phyloP scores from a whole-genome alignment of 1,140 invertebrate genomes.

The Potamilus streckersoni region DNA sequence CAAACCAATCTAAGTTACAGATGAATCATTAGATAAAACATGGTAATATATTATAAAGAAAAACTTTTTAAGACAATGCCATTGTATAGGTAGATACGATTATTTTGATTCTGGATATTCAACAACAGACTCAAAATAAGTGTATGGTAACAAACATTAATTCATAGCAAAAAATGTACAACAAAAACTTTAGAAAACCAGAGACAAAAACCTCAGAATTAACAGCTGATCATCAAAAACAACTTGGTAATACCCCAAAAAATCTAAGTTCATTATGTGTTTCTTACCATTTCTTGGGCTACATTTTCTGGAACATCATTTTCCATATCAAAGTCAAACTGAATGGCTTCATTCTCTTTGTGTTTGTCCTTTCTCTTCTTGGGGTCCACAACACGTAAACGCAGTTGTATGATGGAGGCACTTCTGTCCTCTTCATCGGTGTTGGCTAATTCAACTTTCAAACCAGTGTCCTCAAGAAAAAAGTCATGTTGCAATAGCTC shows the following conservation, averaged over 20 bases:
- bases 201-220: background rate
- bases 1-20: too few species aligned
- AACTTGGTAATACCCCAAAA: background rate
- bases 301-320: constrained; percentile 95
- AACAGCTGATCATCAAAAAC: background rate
- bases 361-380: constrained; percentile 96
- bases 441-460: constrained; percentile 92
- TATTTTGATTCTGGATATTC: too few species aligned
- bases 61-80: too few species aligned
- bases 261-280: background rate
- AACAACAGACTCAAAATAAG: too few species aligned
- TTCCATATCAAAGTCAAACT: constrained; percentile 97
- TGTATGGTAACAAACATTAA: too few species aligned
- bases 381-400: constrained; percentile 94
- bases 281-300: constrained; percentile 89
- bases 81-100: too few species aligned
- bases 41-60: too few species aligned
- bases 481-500: constrained; percentile 96
- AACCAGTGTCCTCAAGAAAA: constrained; percentile 95
- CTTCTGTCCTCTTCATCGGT: constrained; percentile 71
- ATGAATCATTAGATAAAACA: too few species aligned
- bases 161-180: too few species aligned
- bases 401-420: constrained; percentile 78
- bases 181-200: background rate
- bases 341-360: constrained; percentile 99